phyloP scores from a whole-genome alignment of 1,140 invertebrate genomes.

The Maniola jurtina region DNA sequence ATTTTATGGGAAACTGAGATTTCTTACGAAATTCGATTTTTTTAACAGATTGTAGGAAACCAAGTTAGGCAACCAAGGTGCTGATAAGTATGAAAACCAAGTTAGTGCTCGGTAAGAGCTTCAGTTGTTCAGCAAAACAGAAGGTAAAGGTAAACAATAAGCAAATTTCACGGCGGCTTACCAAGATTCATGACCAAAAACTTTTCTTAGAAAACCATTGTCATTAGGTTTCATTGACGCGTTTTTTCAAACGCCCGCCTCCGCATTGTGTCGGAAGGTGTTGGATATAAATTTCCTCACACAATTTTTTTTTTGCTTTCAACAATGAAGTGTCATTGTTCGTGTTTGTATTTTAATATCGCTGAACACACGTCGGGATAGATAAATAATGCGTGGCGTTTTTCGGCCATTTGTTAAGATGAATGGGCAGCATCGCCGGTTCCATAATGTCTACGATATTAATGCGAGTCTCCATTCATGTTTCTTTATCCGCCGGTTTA shows the following conservation, averaged over 20 bases:
- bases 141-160: slow-evolving; percentile 2
- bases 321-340: slow-evolving; percentile 69
- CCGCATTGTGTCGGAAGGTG: slow-evolving; percentile 49
- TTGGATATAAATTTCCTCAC: slow-evolving; percentile 59
- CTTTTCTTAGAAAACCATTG: slow-evolving; percentile 46
- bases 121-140: background rate
- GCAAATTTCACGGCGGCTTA: slow-evolving; percentile 54
- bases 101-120: background rate
- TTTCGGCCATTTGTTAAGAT: slow-evolving; percentile 60
- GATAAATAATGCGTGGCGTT: slow-evolving; percentile 67
- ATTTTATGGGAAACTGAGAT: too few relatives aligned
- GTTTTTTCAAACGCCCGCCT: slow-evolving; percentile 45
- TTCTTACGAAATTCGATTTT: too few relatives aligned
- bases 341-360: slow-evolving; percentile 72
- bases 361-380: slow-evolving; percentile 57
- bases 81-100: background rate
- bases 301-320: slow-evolving; percentile 54
- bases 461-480: slow-evolving; percentile 59
- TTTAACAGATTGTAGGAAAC: too few relatives aligned
- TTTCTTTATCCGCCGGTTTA: slow-evolving; percentile 24
- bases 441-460: slow-evolving; percentile 64
- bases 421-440: slow-evolving; percentile 50
- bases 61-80: too few relatives aligned
- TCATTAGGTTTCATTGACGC: slow-evolving; percentile 53
- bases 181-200: slow-evolving; percentile 20